These are phyloP conservation scores for Atlantisia rogersi DNA, from an alignment of 2,113 vertebrate genomes.

Conservation along the genomic window DNA sequence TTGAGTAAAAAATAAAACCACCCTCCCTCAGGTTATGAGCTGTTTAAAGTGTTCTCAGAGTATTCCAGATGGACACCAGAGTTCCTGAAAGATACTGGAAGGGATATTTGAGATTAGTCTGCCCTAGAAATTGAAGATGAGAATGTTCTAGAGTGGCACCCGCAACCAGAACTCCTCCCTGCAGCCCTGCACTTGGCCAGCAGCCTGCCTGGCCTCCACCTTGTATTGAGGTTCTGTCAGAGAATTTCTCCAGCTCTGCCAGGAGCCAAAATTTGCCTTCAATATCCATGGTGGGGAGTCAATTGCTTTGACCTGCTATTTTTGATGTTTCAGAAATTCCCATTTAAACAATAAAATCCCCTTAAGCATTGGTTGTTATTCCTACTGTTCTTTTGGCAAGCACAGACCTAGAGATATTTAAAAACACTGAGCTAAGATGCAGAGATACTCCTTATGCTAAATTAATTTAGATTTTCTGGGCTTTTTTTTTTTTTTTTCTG, in stretches of 20 bases:
- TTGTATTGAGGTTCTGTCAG: neutral
- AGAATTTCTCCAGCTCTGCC: neutral
- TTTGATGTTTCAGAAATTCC: neutral
- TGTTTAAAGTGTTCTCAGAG: neutral
- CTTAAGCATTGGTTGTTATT: neutral
- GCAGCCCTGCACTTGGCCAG: neutral
- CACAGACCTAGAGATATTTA: neutral
- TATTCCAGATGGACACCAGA: neutral
- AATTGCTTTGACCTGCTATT: neutral
- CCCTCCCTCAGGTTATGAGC: neutral
- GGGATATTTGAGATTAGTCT: neutral
- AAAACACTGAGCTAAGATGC: neutral
- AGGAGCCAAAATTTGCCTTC: neutral
- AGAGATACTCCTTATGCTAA: neutral
- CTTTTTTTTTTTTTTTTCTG: neutral
- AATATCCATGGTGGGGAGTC: neutral
- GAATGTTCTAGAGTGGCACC: neutral
- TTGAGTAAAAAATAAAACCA: neutral
- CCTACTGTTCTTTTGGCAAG: neutral
- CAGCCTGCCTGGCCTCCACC: neutral
- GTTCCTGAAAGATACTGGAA: neutral
- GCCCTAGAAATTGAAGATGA: neutral
- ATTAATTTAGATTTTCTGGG: neutral
- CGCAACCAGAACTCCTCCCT: neutral
- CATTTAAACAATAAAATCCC: neutral